Percentiles rank a stretch among this genome's conserved stretches.
Conservation (phyloP, 2,888 invertebrate genomes). For the Meiosimyza platycephala region DNA sequence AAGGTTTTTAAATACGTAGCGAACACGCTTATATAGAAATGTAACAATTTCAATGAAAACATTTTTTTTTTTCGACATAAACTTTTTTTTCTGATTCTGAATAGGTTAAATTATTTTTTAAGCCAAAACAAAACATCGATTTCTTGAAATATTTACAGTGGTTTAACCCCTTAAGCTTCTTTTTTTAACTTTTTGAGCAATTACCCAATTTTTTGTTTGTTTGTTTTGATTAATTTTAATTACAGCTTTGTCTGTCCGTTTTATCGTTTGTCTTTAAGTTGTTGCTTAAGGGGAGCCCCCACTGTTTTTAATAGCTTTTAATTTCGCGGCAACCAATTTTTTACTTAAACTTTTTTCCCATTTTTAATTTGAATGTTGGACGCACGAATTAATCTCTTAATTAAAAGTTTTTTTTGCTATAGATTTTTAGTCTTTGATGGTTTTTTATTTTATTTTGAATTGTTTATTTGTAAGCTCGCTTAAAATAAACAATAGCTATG, state of each 20-base stretch:
- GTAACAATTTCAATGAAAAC: too few relatives aligned
- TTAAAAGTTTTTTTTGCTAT: constrained; percentile 1
- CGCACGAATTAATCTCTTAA: constrained; percentile 27
- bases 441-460: neutral
- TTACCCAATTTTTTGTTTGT: neutral
- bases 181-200: neutral
- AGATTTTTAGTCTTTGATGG: neutral
- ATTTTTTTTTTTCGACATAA: too few relatives aligned
- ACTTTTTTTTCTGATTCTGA: too few relatives aligned
- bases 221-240: constrained; percentile 15
- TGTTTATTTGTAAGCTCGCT: neutral
- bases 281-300: neutral
- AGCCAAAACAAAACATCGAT: too few relatives aligned
- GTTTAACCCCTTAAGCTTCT: neutral
- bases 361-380: constrained; percentile 1
- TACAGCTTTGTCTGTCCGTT: neutral
- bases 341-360: neutral
- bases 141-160: too few relatives aligned
- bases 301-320: constrained; percentile 17
- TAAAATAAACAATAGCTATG: neutral
- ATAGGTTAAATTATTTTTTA: too few relatives aligned
- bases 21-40: too few relatives aligned
- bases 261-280: neutral
- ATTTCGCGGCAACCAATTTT: constrained; percentile 11
- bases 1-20: too few relatives aligned